These are phyloP conservation scores for Orgyia antiqua DNA, from an alignment of 2,888 invertebrate genomes.

Conservation along the genomic window DNA sequence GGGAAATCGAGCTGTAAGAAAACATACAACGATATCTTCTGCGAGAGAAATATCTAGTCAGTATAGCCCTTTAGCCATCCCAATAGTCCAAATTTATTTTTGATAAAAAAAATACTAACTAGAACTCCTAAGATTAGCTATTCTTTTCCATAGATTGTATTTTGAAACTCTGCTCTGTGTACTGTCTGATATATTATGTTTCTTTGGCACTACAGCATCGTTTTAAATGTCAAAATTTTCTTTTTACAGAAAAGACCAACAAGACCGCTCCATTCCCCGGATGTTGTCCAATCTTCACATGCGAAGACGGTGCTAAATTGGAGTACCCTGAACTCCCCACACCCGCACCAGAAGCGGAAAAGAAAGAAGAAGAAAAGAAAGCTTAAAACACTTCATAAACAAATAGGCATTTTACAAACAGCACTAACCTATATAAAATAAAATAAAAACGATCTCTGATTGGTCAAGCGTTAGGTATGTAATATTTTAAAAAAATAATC, in stretches of 20 bases:
- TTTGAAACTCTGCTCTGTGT: too few species aligned
- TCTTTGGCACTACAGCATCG: too few species aligned
- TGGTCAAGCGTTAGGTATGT: conserved; percentile 8
- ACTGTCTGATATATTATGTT: too few species aligned
- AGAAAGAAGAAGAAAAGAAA: conserved; percentile 57
- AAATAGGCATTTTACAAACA: conserved; percentile 24
- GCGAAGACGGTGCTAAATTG: conserved; percentile 89
- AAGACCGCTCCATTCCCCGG: conserved; percentile 92
- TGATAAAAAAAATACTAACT: too few species aligned
- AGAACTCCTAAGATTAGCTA: too few species aligned
- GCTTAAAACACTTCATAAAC: conserved; percentile 41
- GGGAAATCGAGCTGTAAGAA: too few species aligned
- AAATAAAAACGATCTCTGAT: conserved; percentile 5
- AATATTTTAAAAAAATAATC: conserved; percentile 9
- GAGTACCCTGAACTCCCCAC: conserved; percentile 89
- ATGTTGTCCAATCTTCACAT: conserved; percentile 91
- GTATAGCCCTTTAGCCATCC: too few species aligned
- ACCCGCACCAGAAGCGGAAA: conserved; percentile 58
- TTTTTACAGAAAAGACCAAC: conserved; percentile 87
- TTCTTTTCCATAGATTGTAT: too few species aligned
- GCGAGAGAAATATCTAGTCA: too few species aligned
- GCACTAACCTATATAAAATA: conserved; percentile 3
- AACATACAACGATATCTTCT: too few species aligned
- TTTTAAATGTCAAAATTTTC: conserved; percentile 5
- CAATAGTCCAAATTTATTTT: too few species aligned